Base-by-base conservation (phyloP, 2,113 vertebrate species). In the Platysteira castanea region DNA sequence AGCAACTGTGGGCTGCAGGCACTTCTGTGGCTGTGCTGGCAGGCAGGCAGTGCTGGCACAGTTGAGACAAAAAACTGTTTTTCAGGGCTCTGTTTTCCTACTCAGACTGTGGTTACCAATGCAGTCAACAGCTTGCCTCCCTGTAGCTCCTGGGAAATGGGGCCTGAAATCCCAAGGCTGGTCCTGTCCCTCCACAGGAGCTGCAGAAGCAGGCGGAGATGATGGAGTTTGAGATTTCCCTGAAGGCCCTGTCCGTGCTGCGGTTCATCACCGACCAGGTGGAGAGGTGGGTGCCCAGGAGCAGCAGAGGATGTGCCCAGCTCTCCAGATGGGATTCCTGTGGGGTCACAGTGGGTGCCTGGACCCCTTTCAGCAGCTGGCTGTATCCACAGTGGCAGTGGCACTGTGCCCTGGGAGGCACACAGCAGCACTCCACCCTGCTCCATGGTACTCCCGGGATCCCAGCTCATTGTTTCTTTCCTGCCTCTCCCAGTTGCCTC, bases 191-290 rank as follows among this genome's bases (percentile, higher is more conserved):
- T 52, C 86, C 37, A 20, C 96, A 99, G 99, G 99, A 99, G 89
- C 95, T 99, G 75, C 98, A 98, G 97, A 97, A 95, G 50, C 99
- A 99, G 93, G 98, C 97, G 0, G 97, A 98, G 68, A 56, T 76
- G 1, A 97, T 99, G 98, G 99, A 99, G 93, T 99, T 99, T 98
- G 98, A 99, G 86, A 99, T 99, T 68, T 98, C 99, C 14, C 95
- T 99, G 89, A 99, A 99, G 97, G 98, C 99, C 8, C 92, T 99
- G 21, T 98, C 99, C 0, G 99, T 99, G 79, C 98, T 99, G 80
- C 98, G 99, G 35, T 99, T 99, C 96, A 98, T 99, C 97, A 99
- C 99, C 0, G 99, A 99, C 86, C 98, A 99, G 52, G 93, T 98
- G 41, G 98, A 98, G 90, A 99, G 98, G 99, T 99, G 69, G 64